Conservation (phyloP, 2,113 vertebrate species). For the Callaeas wilsoni region DNA sequence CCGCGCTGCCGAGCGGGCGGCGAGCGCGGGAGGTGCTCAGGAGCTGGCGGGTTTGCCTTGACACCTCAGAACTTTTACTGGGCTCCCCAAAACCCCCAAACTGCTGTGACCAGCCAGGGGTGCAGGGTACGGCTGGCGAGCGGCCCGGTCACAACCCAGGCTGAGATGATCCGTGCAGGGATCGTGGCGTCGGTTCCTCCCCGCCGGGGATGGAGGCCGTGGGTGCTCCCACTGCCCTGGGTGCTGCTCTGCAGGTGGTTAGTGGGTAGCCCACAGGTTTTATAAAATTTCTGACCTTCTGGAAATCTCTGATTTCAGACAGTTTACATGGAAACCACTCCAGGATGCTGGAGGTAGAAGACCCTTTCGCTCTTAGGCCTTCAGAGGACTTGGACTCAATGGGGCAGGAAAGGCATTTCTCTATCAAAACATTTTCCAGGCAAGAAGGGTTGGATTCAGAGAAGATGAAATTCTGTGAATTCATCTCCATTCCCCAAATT, state of each 20-base stretch:
- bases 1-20: too few relatives aligned
- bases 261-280: background rate
- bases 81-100: background rate
- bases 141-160: accelerated
- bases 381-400: background rate
- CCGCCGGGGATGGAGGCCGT: background rate
- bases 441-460: background rate
- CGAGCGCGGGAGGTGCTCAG: background rate
- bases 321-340: background rate
- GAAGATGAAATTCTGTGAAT: constrained; percentile 28
- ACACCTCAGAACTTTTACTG: background rate
- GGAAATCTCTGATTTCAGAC: background rate
- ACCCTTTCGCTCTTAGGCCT: background rate
- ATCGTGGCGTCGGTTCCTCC: background rate
- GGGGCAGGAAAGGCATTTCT: background rate
- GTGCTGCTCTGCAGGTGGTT: background rate
- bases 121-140: background rate
- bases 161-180: background rate
- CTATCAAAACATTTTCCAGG: background rate
- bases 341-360: background rate
- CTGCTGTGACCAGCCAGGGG: background rate
- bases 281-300: background rate
- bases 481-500: constrained; percentile 9
- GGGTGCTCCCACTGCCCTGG: background rate
- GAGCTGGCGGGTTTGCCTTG: accelerated